Base-by-base conservation (phyloP, 1,140 invertebrate species). In the Trypoxylus dichotomus region DNA sequence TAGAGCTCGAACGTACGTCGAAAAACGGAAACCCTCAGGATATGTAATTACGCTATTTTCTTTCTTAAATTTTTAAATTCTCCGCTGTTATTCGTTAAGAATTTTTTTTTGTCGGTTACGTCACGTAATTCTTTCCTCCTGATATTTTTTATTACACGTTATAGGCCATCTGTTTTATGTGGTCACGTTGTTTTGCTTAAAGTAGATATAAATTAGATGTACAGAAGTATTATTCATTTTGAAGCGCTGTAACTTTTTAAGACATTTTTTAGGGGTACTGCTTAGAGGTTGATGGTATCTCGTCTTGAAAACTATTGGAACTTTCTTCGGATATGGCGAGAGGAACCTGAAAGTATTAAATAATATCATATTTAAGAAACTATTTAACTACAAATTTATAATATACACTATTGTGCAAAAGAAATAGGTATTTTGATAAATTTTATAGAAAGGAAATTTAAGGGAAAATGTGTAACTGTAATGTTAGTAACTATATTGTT, bases 291-390 rank as follows among this genome's bases (percentile, higher is more conserved):
- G 85, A 85, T 25, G 85, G 85, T 24, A 85, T 81, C 21, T 86
- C 85, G 75, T 85, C 84, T 58, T 84, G 81, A 73, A 86, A 84
- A 79, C 83, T 84, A 74, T 80, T 83, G 19, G 85, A 82, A 37
- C 83, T 83, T 78, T 86, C 85, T 79, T 86, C 85, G 80, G 84
- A 81, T 29, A 82, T 81, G n/a, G 84, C 84, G 75, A 86, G 83
- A 41, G 84, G 84, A 74, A 83, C 81, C 84, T 85, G 80, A 63
- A 8, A 82, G 81, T 7, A n/a, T 0, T 29, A 58, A 76, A 11
- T 24, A 24, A 27, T 27, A 8, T 27, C 27, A 27, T 72, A 24
- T n/a, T 24, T 5, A 1, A 43, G 15, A 47, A 42, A n/a, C n/a
- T n/a, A n/a, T n/a, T n/a, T n/a, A n/a, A n/a, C n/a, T n/a, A n/a